Percentiles rank a stretch among this genome's conserved stretches.
Evolutionary conservation across 2,888 invertebrate genomes (phyloP).

Genomic region (Bugulina stolonifera): DNA sequence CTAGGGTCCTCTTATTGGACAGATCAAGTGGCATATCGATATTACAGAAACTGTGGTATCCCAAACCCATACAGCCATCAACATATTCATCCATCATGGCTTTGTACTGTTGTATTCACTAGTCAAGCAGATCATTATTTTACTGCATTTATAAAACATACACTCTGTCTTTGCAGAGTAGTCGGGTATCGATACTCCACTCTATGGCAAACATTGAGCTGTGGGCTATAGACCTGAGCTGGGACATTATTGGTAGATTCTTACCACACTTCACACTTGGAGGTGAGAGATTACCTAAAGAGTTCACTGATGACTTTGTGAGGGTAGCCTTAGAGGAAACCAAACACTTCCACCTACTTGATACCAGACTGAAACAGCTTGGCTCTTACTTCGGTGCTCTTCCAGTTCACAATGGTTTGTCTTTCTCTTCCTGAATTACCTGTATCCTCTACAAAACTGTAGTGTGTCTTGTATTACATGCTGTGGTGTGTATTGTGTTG

Average conservation of each 20-base stretch:
- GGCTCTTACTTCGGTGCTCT: constrained; percentile 33
- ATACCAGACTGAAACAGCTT: constrained; percentile 30
- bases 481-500: too few relatives aligned
- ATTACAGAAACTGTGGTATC: too few relatives aligned
- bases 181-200: constrained; percentile 32
- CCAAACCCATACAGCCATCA: too few relatives aligned
- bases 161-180: constrained; percentile 29
- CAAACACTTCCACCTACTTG: constrained; percentile 32
- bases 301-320: constrained; percentile 33
- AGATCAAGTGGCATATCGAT: too few relatives aligned
- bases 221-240: constrained; percentile 33
- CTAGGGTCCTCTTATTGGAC: too few relatives aligned
- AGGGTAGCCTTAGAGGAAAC: constrained; percentile 32
- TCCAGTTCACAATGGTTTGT: constrained; percentile 32
- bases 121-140: too few relatives aligned
- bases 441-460: too few relatives aligned
- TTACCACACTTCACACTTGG: constrained; percentile 19
- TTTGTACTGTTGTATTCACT: too few relatives aligned
- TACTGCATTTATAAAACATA: neutral
- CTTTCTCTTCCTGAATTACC: too few relatives aligned
- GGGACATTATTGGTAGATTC: constrained; percentile 33
- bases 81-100: too few relatives aligned
- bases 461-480: too few relatives aligned
- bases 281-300: constrained; percentile 29
- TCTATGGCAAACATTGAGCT: constrained; percentile 33